Conservation (phyloP, 1,140 invertebrate genomes). For the Magallana ariakensis region DNA sequence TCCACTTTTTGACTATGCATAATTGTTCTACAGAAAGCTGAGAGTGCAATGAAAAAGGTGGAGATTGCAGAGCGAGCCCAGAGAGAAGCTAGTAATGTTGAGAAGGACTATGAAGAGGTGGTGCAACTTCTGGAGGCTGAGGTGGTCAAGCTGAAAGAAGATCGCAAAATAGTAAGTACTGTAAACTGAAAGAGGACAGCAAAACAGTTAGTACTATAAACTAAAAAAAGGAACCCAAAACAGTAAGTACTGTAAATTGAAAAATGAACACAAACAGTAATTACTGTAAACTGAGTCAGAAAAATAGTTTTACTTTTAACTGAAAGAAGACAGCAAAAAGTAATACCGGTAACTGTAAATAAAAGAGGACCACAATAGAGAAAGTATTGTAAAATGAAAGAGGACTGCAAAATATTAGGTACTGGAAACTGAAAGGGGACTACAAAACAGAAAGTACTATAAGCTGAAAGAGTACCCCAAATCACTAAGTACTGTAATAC, state of each 20-base stretch:
- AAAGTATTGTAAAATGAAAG: conserved; percentile 59
- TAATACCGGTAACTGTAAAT: too few species aligned
- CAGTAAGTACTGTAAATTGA: conserved; percentile 56
- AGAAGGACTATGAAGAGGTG: conserved; percentile 79
- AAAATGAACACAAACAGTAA: conserved; percentile 56
- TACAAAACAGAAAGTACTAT: conserved; percentile 49
- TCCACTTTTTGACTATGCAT: not conserved
- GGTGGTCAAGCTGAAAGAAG: conserved; percentile 68
- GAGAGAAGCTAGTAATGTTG: conserved; percentile 74
- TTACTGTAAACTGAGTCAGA: conserved; percentile 47
- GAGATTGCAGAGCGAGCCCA: conserved; percentile 77
- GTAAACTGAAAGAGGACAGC: conserved; percentile 66
- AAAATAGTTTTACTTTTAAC: conserved; percentile 32
- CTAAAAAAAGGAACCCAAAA: conserved; percentile 60
- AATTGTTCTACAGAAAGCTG: conserved; percentile 66
- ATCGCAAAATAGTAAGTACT: conserved; percentile 54
- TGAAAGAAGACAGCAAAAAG: conserved; percentile 64
- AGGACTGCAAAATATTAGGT: conserved; percentile 55
- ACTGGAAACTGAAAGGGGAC: conserved; percentile 63
- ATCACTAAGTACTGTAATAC: conserved; percentile 11
- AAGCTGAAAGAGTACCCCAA: conserved; percentile 67
- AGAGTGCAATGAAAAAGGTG: conserved; percentile 74
- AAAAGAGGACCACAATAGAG: too few species aligned
- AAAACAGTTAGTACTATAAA: conserved; percentile 55
- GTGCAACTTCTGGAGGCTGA: conserved; percentile 76